Evolutionary conservation across 2,113 vertebrate species (phyloP).

Genomic region (Coryphaenoides rupestris): DNA sequence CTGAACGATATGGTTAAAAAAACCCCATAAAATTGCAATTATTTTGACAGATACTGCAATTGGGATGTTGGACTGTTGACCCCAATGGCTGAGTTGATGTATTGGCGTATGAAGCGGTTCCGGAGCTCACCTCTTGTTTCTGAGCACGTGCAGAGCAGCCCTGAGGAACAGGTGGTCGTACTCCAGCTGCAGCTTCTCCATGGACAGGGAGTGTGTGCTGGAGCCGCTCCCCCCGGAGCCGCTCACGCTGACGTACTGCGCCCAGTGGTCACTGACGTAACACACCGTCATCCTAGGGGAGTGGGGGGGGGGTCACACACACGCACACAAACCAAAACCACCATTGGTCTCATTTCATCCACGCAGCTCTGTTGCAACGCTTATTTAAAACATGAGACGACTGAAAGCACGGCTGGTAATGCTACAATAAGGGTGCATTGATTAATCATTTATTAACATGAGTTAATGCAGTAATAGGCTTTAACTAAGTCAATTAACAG

Average conservation of each 20-base stretch:
- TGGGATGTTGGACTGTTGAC: no score
- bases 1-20: no score
- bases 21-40: no score
- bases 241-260: slow-evolving; percentile 77
- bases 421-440: no score
- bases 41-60: no score
- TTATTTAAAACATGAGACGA: background rate
- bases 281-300: slow-evolving; percentile 95
- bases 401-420: background rate
- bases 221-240: slow-evolving; percentile 50
- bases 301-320: background rate
- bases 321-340: no score
- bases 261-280: slow-evolving; percentile 96
- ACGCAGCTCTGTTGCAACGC: background rate
- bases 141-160: slow-evolving; percentile 88
- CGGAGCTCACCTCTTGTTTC: slow-evolving; percentile 87
- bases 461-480: no score
- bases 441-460: no score
- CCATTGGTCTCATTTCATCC: no score
- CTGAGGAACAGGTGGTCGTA: slow-evolving; percentile 94
- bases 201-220: slow-evolving; percentile 75
- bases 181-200: slow-evolving; percentile 90
- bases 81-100: no score
- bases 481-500: no score
- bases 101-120: no score